Percentiles rank a stretch among this genome's conserved stretches.
Conservation (phyloP, 1,140 invertebrate species). For the Tetragonula clypearis region DNA sequence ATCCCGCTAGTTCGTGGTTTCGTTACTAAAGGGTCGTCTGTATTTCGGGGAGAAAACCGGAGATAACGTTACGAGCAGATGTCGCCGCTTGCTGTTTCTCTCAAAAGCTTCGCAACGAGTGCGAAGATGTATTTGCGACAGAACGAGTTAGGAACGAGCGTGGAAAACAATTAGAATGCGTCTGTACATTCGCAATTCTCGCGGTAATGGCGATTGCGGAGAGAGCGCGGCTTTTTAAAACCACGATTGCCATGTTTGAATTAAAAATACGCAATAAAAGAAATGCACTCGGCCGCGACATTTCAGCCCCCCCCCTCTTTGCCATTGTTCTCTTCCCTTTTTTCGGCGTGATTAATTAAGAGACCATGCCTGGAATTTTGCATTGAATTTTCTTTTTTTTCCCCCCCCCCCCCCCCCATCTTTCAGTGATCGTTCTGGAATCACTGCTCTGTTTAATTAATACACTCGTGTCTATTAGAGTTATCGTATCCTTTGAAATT, state of each 20-base stretch:
- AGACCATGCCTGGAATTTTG: neutral
- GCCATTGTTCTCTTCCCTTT: neutral
- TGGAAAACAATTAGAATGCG: neutral
- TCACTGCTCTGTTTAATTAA: neutral
- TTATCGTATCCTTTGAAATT: neutral
- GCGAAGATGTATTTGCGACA: neutral
- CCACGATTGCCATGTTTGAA: slow-evolving; percentile 11
- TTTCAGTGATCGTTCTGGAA: neutral
- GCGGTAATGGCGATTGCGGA: neutral
- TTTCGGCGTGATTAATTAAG: neutral
- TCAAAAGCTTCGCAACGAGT: slow-evolving; percentile 25
- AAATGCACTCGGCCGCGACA: neutral
- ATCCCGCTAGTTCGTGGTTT: slow-evolving; percentile 68
- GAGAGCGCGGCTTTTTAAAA: neutral
- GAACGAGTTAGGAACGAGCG: neutral
- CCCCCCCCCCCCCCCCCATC: too few species aligned
- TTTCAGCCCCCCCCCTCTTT: neutral
- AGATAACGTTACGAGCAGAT: slow-evolving; percentile 79
- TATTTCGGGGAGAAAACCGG: slow-evolving; percentile 15
- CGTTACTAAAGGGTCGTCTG: neutral
- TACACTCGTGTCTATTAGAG: neutral
- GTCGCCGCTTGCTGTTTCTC: slow-evolving; percentile 67
- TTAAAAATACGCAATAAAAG: slow-evolving; percentile 7
- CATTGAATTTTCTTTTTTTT: too few species aligned
- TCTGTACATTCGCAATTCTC: slow-evolving; percentile 14